Conservation (phyloP, 2,888 invertebrate genomes). For the Tinea trinotella region DNA sequence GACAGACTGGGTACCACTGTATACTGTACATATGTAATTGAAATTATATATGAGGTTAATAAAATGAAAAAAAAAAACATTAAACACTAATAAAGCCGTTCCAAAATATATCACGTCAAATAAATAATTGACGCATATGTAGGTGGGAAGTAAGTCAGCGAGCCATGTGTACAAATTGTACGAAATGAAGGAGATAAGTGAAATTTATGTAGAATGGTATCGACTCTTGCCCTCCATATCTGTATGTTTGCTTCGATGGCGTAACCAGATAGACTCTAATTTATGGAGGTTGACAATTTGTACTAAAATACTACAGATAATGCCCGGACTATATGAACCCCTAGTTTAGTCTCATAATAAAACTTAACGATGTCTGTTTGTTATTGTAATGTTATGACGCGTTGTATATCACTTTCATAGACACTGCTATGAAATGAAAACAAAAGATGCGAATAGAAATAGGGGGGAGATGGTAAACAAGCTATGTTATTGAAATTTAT, state of each 20-base stretch:
- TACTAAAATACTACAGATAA: constrained; percentile 39
- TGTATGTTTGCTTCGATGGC: constrained; percentile 53
- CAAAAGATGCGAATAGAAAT: constrained; percentile 2
- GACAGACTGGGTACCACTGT: too few species aligned
- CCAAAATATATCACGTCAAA: too few species aligned
- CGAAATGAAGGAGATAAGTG: constrained; percentile 54
- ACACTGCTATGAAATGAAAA: constrained; percentile 4
- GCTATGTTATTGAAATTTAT: background rate
- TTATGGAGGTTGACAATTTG: constrained; percentile 49
- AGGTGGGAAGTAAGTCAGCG: background rate
- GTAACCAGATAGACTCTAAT: constrained; percentile 41
- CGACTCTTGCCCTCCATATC: constrained; percentile 55
- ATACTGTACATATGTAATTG: too few species aligned
- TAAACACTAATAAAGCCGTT: too few species aligned
- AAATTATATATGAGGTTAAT: too few species aligned
- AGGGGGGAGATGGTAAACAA: background rate
- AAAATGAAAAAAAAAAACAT: too few species aligned
- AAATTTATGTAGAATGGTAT: constrained; percentile 62
- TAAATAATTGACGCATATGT: background rate
- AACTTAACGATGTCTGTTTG: constrained; percentile 2
- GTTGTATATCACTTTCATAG: background rate
- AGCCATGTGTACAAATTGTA: constrained; percentile 43
- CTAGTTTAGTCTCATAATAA: constrained; percentile 2
- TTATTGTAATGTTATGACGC: constrained; percentile 4
- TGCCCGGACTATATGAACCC: constrained; percentile 20